Conservation (phyloP, 1,140 invertebrate genomes). For the Bactericera cockerelli region DNA sequence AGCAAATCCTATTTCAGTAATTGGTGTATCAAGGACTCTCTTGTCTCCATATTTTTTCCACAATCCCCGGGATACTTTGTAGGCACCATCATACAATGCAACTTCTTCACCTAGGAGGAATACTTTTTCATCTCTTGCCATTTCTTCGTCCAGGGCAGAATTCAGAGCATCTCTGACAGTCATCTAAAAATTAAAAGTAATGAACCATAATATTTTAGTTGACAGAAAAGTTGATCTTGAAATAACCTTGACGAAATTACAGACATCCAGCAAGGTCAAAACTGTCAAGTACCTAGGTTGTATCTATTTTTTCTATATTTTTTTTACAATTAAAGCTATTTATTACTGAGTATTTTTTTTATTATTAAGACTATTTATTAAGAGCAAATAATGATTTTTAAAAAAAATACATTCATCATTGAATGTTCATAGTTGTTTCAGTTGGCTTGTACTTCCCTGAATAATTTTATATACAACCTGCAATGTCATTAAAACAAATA, state of each 20-base stretch:
- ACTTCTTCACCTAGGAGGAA: conserved; percentile 96
- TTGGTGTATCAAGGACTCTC: conserved; percentile 93
- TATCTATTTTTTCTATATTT: background rate
- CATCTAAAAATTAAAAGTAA: conserved; percentile 33
- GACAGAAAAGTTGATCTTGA: background rate
- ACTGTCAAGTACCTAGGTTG: background rate
- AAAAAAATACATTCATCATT: too few relatives aligned
- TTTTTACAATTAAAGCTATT: background rate
- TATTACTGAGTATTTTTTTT: background rate
- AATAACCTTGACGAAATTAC: background rate
- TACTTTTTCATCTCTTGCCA: conserved; percentile 84
- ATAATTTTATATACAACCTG: too few relatives aligned
- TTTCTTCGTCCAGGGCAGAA: conserved; percentile 91
- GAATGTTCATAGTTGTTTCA: too few relatives aligned
- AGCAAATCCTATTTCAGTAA: conserved; percentile 94
- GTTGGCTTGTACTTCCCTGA: too few relatives aligned
- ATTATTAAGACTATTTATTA: background rate
- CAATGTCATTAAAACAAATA: too few relatives aligned
- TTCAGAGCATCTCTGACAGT: conserved; percentile 95
- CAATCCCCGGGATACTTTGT: conserved; percentile 87
- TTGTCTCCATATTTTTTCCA: conserved; percentile 98
- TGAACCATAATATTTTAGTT: background rate
- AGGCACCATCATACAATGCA: conserved; percentile 95
- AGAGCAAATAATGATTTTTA: too few relatives aligned
- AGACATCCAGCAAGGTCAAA: background rate